These are phyloP conservation scores for Heliocidaris tuberculata DNA, from an alignment of 35 echinoderm and acorn worm genomes.

Conservation along the genomic window DNA sequence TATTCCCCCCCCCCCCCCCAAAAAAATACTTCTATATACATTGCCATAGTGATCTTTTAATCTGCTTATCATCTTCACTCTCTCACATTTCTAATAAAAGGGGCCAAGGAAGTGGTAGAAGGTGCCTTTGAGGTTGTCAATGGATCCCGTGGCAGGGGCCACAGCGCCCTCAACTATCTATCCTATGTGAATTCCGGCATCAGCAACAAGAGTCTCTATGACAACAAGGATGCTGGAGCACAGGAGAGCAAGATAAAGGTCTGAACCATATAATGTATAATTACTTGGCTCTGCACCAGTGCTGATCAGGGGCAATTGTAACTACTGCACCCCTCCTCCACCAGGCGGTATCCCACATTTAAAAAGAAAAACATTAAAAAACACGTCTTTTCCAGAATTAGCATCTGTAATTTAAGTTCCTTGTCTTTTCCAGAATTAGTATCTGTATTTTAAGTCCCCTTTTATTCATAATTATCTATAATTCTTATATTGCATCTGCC, in stretches of 20 bases:
- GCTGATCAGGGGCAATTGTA: too few relatives aligned
- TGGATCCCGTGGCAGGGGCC: background rate
- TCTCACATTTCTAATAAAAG: background rate
- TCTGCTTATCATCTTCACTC: background rate
- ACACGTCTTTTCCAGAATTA: background rate
- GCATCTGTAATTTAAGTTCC: too few relatives aligned
- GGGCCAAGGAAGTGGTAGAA: background rate
- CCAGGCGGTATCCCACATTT: background rate
- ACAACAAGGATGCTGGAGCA: slow-evolving; percentile 55
- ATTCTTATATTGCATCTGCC: too few relatives aligned
- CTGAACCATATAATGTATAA: background rate
- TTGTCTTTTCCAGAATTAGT: too few relatives aligned
- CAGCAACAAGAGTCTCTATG: slow-evolving; percentile 32
- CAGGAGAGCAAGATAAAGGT: slow-evolving; percentile 83
- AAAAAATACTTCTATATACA: too few relatives aligned
- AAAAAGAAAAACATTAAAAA: background rate
- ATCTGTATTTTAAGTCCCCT: too few relatives aligned
- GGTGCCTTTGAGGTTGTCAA: background rate
- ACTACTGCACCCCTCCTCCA: too few relatives aligned
- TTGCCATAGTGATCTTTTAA: too few relatives aligned
- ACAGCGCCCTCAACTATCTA: slow-evolving; percentile 28
- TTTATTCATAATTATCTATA: too few relatives aligned
- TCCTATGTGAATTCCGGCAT: background rate
- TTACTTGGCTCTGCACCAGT: background rate
- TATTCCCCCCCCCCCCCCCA: too few relatives aligned